phyloP scores from a whole-genome alignment of 2,797 vertebrate genomes.

The Scomberomorus guttatus region DNA sequence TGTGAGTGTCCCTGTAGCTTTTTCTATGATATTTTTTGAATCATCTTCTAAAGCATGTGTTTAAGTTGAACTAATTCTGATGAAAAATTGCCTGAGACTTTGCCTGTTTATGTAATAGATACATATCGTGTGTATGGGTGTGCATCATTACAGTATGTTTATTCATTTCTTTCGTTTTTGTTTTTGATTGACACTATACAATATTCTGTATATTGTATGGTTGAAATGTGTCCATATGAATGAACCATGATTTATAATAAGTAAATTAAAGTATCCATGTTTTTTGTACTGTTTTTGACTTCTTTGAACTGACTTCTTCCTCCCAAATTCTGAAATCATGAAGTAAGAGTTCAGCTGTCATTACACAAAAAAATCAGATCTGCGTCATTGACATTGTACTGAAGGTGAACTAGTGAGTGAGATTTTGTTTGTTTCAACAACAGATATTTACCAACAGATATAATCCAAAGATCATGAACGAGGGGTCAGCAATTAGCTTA shows the following conservation, averaged over 20 bases:
- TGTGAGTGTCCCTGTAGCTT: slow-evolving; percentile 40
- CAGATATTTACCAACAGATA: too few relatives aligned
- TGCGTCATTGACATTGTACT: too few relatives aligned
- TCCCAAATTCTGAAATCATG: too few relatives aligned
- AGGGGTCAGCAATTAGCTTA: too few relatives aligned
- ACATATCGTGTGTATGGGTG: slow-evolving; percentile 19
- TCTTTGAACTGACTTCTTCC: not conserved
- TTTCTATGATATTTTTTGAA: slow-evolving; percentile 41
- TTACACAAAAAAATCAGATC: too few relatives aligned
- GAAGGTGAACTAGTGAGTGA: too few relatives aligned
- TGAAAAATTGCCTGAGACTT: slow-evolving; percentile 45
- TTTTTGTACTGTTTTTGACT: slow-evolving; percentile 56
- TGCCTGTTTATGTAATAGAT: slow-evolving; percentile 29
- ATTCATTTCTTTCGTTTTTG: slow-evolving; percentile 27
- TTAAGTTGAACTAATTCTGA: slow-evolving; percentile 35
- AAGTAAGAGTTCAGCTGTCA: too few relatives aligned
- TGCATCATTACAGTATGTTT: slow-evolving; percentile 20
- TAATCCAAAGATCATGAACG: too few relatives aligned
- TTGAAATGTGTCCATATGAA: slow-evolving; percentile 26
- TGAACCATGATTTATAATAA: slow-evolving; percentile 57
- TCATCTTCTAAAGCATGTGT: slow-evolving; percentile 42
- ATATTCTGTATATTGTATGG: slow-evolving; percentile 34
- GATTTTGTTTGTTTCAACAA: too few relatives aligned
- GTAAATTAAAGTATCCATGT: slow-evolving; percentile 56
- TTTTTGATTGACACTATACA: slow-evolving; percentile 36